Evolutionary conservation across 2,888 invertebrate species (phyloP).

Genomic region (Stenchaetothrips biformis): DNA sequence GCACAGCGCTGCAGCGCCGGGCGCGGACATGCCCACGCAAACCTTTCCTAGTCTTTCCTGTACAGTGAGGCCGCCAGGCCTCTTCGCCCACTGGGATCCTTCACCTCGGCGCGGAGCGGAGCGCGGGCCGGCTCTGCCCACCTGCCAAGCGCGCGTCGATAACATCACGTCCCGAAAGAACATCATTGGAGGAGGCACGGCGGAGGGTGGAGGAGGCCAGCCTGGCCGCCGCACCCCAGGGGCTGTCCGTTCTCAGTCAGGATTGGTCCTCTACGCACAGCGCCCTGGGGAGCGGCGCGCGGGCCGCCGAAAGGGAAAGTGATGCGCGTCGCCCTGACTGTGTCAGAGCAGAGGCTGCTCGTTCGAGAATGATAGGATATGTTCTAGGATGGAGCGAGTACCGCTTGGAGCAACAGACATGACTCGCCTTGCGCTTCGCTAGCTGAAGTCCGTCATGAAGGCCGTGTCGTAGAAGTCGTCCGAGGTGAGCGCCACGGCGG

Average conservation of each 20-base stretch:
- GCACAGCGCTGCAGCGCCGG: background rate
- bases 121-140: background rate
- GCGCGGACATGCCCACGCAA: background rate
- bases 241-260: background rate
- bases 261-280: background rate
- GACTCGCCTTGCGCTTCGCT: too few relatives aligned
- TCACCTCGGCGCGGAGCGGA: background rate
- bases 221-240: background rate
- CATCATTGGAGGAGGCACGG: background rate
- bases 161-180: background rate
- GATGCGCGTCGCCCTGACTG: background rate
- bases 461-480: constrained; percentile 17
- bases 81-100: background rate
- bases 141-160: background rate
- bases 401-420: too few relatives aligned
- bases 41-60: background rate
- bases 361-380: too few relatives aligned
- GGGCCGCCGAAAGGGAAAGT: background rate
- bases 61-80: background rate
- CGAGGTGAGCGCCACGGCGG: constrained; percentile 13
- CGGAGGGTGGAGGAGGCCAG: background rate
- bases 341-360: too few relatives aligned
- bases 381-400: too few relatives aligned
- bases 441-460: constrained; percentile 13
- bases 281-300: background rate